Evolutionary conservation across 2,888 invertebrate species (phyloP), one percentile per base, ranked within the genome.

Genomic region (Tiphia femorata): DNA sequence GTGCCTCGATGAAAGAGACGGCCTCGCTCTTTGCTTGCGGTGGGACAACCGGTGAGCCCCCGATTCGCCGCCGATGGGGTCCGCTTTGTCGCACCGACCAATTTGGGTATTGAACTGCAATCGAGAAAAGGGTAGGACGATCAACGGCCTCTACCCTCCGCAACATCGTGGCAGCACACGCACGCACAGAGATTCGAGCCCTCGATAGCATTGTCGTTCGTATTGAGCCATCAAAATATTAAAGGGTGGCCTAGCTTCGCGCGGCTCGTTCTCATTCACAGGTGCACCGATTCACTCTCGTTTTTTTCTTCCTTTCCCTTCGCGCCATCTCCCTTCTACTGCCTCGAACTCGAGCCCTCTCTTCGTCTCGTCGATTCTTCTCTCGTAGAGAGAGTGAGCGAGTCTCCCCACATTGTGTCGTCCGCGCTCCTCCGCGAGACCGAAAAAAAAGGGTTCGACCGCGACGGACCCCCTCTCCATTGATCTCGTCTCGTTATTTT

Each of bases 201-300:
- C 69, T 64, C 75, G 77, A 80, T 80, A 77, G 72, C 72, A 76
- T 81, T 80, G 81, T 80, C 65, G 72, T 40, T 53, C 62, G 73
- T 68, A 82, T 82, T 81, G 79, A 82, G 80, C 82, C 77, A 80
- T 82, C 82, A 81, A 78, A 81, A 81, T 78, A 82, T 81, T 79
- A 77, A 79, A 79, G 78, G 69, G 67, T 57, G 52, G n/a, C n/a
- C n/a, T n/a, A n/a, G n/a, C n/a, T n/a, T n/a, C 60, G 58, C 60
- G 54, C 53, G 57, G n/a, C n/a, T n/a, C n/a, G n/a, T n/a, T n/a
- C n/a, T n/a, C 48, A 35, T 35, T 46, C 41, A 52, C 71, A 72
- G 71, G 71, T 72, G 73, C 56, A 63, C 35, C 50, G 57, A 63
- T 58, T 65, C 60, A 49, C 56, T 50, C 38, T 47, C 17, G n/a